Evolutionary conservation across 2,888 invertebrate genomes (phyloP).

Genomic region (Margaritifera margaritifera): DNA sequence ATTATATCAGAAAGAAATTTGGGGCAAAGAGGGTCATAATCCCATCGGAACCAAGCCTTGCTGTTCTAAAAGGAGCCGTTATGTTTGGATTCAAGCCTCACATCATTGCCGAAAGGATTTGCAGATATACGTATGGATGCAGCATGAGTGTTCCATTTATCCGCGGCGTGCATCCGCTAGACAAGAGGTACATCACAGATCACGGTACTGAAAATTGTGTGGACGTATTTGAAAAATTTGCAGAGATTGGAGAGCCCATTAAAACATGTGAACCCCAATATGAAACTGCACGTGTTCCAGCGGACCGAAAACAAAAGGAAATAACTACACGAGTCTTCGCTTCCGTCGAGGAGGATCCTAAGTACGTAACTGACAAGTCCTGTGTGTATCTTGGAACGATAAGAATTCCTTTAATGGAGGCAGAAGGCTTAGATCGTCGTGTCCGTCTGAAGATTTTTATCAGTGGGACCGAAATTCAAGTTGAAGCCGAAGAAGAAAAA

Average conservation of each 20-base stretch:
- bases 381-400: slow-evolving; percentile 30
- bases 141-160: slow-evolving; percentile 18
- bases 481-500: slow-evolving; percentile 30
- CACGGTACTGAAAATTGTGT: slow-evolving; percentile 20
- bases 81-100: slow-evolving; percentile 39
- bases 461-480: slow-evolving; percentile 37
- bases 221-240: slow-evolving; percentile 32
- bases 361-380: slow-evolving; percentile 20
- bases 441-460: slow-evolving; percentile 36
- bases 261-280: slow-evolving; percentile 27
- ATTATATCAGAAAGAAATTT: slow-evolving; percentile 22
- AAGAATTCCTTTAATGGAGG: slow-evolving; percentile 14
- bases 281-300: slow-evolving; percentile 19
- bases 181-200: slow-evolving; percentile 19
- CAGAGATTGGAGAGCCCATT: slow-evolving; percentile 27
- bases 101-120: slow-evolving; percentile 25
- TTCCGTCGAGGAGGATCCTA: slow-evolving; percentile 25
- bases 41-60: slow-evolving; percentile 38
- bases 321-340: slow-evolving; percentile 24
- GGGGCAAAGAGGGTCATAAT: slow-evolving; percentile 31
- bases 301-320: slow-evolving; percentile 13
- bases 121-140: slow-evolving; percentile 38
- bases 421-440: slow-evolving; percentile 16
- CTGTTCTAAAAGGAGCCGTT: slow-evolving; percentile 42
- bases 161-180: slow-evolving; percentile 23